Base-by-base conservation (phyloP, 2,113 vertebrate species). In the Prochilodus magdalenae region DNA sequence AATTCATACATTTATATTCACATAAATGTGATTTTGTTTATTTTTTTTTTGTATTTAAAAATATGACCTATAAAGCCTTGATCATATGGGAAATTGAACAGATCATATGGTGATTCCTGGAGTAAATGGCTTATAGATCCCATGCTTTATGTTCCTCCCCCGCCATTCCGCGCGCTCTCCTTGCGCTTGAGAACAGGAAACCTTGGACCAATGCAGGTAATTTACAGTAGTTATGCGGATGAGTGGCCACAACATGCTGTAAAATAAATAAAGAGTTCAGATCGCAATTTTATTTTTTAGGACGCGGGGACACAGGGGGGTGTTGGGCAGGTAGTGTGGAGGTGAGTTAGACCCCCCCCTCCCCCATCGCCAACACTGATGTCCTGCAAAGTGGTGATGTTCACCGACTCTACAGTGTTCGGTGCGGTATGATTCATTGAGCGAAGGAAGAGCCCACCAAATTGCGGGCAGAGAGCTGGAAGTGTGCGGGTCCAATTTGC, bases 221-320 rank as follows among this genome's bases (percentile, higher is more conserved):
- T 95, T 94, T 94, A 95, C 91, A 93, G 91, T 94, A n/a, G 93
- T 94, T 95, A 93, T 94, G 93, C n/a, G 90, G 92, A 93, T 87
- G 89, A 91, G 93, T 83, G 90, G n/a, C n/a, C 90, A 93, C 94
- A 95, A 94, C 93, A 93, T 87, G 92, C 91, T 91, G 93, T 95
- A 95, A 95, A 94, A n/a, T 94, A 94, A 94, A 95, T 93, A 93
- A 91, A n/a, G 90, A 89, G 89, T 87, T 85, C 26, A 91, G 85
- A n/a, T n/a, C n/a, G n/a, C 90, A 88, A 86, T 93, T 93, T 92
- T 86, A 83, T 92, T 94, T 36, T 94, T 91, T n/a, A 90, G 88
- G 86, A 90, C 30, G 18, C 15, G 44, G 57, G 57, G 57, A n/a
- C n/a, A 13, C 0, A 2, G n/a, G 24, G 13, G 57, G n/a, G 8